These are phyloP conservation scores for Cheiracanthium punctorium DNA, from an alignment of 2,888 invertebrate species.

Conservation along the genomic window DNA sequence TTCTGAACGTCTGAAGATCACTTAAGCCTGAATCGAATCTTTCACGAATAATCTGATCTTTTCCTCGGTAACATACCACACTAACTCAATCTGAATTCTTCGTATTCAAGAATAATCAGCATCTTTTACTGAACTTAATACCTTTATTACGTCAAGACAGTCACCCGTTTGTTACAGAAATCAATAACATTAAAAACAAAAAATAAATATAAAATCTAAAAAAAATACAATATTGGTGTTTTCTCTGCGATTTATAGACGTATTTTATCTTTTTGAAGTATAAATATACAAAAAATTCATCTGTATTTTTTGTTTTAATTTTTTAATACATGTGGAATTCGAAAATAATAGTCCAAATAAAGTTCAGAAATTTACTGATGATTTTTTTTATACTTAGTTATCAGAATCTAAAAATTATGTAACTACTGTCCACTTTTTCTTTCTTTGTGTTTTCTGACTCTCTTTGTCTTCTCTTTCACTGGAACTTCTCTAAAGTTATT, in stretches of 20 bases:
- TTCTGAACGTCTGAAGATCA: background rate
- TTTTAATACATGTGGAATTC: no score
- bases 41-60: no score
- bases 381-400: background rate
- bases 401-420: background rate
- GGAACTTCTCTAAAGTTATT: background rate
- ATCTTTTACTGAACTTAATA: background rate
- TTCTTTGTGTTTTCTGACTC: slow-evolving; percentile 53
- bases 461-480: background rate
- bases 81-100: no score
- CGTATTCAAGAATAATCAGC: background rate
- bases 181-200: slow-evolving; percentile 1
- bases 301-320: no score
- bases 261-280: background rate
- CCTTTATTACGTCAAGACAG: background rate
- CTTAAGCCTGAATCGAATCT: no score
- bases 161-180: slow-evolving; percentile 8
- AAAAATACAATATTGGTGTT: background rate
- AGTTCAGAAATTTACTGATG: background rate
- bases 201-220: slow-evolving; percentile 12
- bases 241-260: background rate
- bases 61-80: no score
- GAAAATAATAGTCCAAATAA: no score
- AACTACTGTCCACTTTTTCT: slow-evolving; percentile 44
- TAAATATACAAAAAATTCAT: no score